phyloP scores from a whole-genome alignment of 37 sponge, comb jelly and placozoan genomes.

The Beroe forskalii region DNA sequence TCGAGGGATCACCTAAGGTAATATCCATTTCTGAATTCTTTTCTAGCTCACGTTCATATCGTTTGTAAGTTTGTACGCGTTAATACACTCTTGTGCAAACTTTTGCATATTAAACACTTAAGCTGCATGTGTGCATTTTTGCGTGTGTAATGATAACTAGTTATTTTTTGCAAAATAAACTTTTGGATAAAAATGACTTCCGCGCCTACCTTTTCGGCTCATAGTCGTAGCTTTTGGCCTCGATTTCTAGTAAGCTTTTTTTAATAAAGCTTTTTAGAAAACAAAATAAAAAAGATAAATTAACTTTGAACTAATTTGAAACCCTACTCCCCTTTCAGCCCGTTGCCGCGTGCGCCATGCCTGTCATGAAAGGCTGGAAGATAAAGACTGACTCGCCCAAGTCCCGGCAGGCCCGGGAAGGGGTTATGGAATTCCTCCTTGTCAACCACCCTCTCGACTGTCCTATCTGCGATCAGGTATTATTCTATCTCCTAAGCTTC shows the following conservation, averaged over 20 bases:
- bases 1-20: slow-evolving; percentile 90
- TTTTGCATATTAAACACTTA: too few species aligned
- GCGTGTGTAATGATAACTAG: too few species aligned
- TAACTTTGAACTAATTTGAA: slow-evolving; percentile 28
- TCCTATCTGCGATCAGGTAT: slow-evolving; percentile 95
- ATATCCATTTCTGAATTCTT: too few species aligned
- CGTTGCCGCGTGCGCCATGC: slow-evolving; percentile 94
- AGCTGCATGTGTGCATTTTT: too few species aligned
- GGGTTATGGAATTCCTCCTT: slow-evolving; percentile 98
- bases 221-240: not conserved
- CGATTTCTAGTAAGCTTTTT: not conserved
- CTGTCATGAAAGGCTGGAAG: slow-evolving; percentile 87
- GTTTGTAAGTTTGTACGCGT: too few species aligned
- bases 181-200: too few species aligned
- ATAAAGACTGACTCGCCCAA: slow-evolving; percentile 84
- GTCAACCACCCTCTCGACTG: slow-evolving; percentile 99
- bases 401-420: slow-evolving; percentile 91
- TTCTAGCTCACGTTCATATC: too few species aligned
- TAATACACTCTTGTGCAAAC: too few species aligned
- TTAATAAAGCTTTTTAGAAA: too few species aligned
- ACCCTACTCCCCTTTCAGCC: slow-evolving; percentile 71
- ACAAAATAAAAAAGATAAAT: too few species aligned
- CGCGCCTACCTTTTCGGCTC: not conserved
- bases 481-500: too few species aligned
- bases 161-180: too few species aligned